phyloP scores from a whole-genome alignment of 23 tunicate species.

The Diplosoma virens region DNA sequence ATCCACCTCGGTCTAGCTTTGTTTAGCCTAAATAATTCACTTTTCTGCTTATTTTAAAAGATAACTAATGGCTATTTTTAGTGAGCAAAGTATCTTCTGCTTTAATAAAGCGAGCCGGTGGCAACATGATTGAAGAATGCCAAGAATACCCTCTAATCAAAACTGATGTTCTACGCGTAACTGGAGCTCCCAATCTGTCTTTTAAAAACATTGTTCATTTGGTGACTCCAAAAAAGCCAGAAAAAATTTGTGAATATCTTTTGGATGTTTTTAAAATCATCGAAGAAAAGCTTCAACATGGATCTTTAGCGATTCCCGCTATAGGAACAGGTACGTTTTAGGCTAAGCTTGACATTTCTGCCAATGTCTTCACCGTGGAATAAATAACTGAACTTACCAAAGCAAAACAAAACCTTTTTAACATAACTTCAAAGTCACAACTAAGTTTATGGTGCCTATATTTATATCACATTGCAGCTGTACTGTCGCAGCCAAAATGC shows the following conservation, averaged over 20 bases:
- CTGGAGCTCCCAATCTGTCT: slow-evolving; percentile 7
- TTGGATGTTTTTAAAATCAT: background rate
- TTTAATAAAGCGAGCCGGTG: background rate
- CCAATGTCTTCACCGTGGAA: too few species aligned
- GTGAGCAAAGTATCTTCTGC: slow-evolving; percentile 1
- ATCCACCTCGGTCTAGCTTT: too few species aligned
- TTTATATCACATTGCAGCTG: too few species aligned
- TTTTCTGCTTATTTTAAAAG: too few species aligned
- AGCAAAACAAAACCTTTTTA: too few species aligned
- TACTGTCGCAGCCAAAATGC: too few species aligned
- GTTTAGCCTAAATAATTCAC: too few species aligned
- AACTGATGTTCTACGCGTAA: background rate
- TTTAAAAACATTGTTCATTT: slow-evolving; percentile 3
- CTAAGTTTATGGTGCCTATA: too few species aligned
- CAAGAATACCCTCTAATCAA: background rate
- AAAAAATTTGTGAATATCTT: background rate
- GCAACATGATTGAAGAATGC: background rate
- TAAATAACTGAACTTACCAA: too few species aligned
- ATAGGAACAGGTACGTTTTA: slow-evolving; percentile 18
- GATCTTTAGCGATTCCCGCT: slow-evolving; percentile 15
- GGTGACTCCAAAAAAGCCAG: background rate
- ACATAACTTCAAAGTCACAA: too few species aligned
- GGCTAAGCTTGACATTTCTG: too few species aligned
- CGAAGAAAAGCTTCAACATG: background rate
- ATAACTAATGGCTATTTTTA: too few species aligned